Conservation (phyloP, 2,113 vertebrate species). For the Ctenodactylus gundi region DNA sequence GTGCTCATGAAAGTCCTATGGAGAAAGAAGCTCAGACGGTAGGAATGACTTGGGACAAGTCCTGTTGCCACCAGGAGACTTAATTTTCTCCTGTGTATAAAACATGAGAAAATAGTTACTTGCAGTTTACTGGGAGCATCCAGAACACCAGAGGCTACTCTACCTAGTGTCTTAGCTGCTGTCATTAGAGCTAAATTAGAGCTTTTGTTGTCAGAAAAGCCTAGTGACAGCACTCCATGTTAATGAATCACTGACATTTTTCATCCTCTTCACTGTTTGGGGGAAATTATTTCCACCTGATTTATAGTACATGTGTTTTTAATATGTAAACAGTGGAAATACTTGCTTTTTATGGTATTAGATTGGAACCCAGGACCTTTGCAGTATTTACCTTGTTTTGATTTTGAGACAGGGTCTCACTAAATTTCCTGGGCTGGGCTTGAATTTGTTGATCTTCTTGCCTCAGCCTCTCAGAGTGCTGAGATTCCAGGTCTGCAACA, state of each 20-base stretch:
- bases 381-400: too few relatives aligned
- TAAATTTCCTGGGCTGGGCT: too few relatives aligned
- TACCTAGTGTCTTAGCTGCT: not conserved
- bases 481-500: too few relatives aligned
- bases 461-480: too few relatives aligned
- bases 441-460: too few relatives aligned
- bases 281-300: not conserved
- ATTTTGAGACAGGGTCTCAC: too few relatives aligned
- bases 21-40: not conserved
- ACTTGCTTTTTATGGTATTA: too few relatives aligned
- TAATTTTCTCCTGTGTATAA: not conserved
- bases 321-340: not conserved
- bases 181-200: not conserved
- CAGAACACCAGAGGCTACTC: too few relatives aligned
- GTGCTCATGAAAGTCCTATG: not conserved
- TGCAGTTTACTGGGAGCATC: not conserved
- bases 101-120: not conserved
- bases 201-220: not conserved
- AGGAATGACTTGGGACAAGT: not conserved
- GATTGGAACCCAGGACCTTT: too few relatives aligned
- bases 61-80: not conserved
- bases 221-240: not conserved
- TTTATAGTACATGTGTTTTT: constrained; percentile 25
- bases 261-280: not conserved
- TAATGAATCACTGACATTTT: not conserved